These are phyloP conservation scores for Heliothis subflexa DNA, from an alignment of 1,140 invertebrate species.

Conservation along the genomic window DNA sequence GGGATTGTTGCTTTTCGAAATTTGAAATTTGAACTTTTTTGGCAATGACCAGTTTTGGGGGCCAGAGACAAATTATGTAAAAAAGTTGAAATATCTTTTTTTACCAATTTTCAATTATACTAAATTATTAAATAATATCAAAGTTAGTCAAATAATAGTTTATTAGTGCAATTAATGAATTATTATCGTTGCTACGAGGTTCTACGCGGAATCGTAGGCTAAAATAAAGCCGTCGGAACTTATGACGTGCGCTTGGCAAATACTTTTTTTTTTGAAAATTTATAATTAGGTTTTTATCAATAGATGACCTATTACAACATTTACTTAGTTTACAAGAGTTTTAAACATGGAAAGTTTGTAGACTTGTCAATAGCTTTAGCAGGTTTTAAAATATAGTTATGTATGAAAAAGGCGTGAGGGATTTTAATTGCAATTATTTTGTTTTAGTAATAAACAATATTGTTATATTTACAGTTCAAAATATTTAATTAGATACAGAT, in stretches of 20 bases:
- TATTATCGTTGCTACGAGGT: conserved; percentile 54
- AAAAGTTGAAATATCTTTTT: not conserved
- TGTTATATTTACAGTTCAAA: too few species aligned
- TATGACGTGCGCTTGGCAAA: conserved; percentile 33
- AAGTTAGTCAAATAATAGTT: conserved; percentile 3
- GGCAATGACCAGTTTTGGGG: conserved; percentile 35
- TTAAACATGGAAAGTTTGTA: not conserved
- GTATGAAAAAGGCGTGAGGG: too few species aligned
- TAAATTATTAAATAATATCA: not conserved
- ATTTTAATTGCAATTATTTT: too few species aligned
- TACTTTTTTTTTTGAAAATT: not conserved
- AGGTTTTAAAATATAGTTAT: too few species aligned
- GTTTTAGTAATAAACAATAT: too few species aligned
- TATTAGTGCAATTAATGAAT: conserved; percentile 31
- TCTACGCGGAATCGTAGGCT: conserved; percentile 75
- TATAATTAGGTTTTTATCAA: conserved; percentile 1
- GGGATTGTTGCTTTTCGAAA: not conserved
- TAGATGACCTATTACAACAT: not conserved
- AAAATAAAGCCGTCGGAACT: conserved; percentile 81
- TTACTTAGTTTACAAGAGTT: not conserved
- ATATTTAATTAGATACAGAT: too few species aligned
- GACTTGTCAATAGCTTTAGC: too few species aligned
- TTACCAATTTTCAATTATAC: not conserved
- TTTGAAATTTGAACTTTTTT: conserved; percentile 50
- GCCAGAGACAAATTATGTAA: not conserved